Conservation (phyloP, 1,140 invertebrate species). For the Drosophila pseudoobscura region DNA sequence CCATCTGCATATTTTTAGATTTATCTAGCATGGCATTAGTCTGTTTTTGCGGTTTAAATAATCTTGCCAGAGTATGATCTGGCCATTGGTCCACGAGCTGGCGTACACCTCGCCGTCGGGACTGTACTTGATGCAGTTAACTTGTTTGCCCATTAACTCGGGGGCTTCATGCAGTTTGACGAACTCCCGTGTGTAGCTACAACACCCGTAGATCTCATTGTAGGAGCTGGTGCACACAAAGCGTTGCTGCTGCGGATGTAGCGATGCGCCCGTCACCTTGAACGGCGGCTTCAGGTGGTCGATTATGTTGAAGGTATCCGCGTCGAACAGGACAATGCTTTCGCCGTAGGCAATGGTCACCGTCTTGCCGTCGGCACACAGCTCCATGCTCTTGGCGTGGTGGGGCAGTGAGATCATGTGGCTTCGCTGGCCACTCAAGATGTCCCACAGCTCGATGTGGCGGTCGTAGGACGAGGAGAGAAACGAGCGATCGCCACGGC, state of each 20-base stretch:
- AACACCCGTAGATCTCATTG: slow-evolving; percentile 97
- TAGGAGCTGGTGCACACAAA: slow-evolving; percentile 97
- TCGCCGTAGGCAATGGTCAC: slow-evolving; percentile 92
- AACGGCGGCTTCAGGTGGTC: slow-evolving; percentile 92
- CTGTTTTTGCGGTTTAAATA: too few relatives aligned
- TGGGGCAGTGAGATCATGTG: slow-evolving; percentile 91
- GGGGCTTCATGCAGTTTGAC: too few relatives aligned
- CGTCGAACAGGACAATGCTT: slow-evolving; percentile 90
- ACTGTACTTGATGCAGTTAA: slow-evolving; percentile 96
- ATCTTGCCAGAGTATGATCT: slow-evolving; percentile 91
- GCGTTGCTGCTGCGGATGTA: slow-evolving; percentile 93
- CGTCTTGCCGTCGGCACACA: slow-evolving; percentile 91
- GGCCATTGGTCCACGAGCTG: slow-evolving; percentile 97
- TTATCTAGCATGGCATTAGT: too few relatives aligned
- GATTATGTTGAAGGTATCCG: slow-evolving; percentile 90
- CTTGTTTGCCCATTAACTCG: slow-evolving; percentile 83
- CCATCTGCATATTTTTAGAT: slow-evolving; percentile 83
- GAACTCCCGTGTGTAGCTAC: slow-evolving; percentile 90
- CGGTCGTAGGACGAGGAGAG: slow-evolving; percentile 96
- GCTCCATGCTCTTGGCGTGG: slow-evolving; percentile 93
- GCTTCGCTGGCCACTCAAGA: slow-evolving; percentile 88
- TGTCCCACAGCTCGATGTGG: slow-evolving; percentile 93
- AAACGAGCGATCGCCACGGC: slow-evolving; percentile 90
- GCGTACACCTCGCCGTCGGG: slow-evolving; percentile 97
- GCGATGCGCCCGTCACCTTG: slow-evolving; percentile 94